A percentile compares a stretch with the other conserved stretches of the same genome.
Conservation (phyloP, 2,888 invertebrate genomes). For the Linyphia triangularis region DNA sequence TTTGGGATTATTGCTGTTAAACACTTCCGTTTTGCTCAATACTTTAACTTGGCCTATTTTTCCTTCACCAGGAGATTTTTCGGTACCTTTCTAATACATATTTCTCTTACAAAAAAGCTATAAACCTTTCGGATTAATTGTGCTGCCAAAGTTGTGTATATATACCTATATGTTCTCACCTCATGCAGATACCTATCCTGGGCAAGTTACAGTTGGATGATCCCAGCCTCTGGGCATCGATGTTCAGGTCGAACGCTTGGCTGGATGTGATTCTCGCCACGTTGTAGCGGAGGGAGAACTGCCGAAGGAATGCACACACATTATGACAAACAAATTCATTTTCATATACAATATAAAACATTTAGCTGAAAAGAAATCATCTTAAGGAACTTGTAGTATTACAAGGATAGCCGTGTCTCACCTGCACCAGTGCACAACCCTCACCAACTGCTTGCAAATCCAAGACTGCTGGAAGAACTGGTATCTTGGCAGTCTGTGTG, state of each 20-base stretch:
- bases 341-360: background rate
- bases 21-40: no score
- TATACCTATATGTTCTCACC: no score
- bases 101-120: no score
- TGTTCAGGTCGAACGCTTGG: slow-evolving; percentile 82
- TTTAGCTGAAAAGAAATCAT: background rate
- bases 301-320: slow-evolving; percentile 53
- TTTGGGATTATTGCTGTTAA: no score
- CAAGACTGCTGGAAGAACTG: slow-evolving; percentile 81
- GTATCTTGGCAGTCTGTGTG: slow-evolving; percentile 81
- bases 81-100: no score
- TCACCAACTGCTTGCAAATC: slow-evolving; percentile 82
- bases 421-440: slow-evolving; percentile 83
- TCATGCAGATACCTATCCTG: slow-evolving; percentile 85
- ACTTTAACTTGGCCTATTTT: no score
- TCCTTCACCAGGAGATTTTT: no score
- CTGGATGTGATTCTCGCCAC: slow-evolving; percentile 81
- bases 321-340: background rate
- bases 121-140: no score
- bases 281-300: slow-evolving; percentile 82
- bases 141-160: no score
- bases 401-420: background rate
- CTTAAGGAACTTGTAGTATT: no score
- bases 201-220: slow-evolving; percentile 53
- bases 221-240: slow-evolving; percentile 75